These are phyloP conservation scores for Pollenia angustigena DNA, from an alignment of 2,888 invertebrate genomes.

Conservation along the genomic window DNA sequence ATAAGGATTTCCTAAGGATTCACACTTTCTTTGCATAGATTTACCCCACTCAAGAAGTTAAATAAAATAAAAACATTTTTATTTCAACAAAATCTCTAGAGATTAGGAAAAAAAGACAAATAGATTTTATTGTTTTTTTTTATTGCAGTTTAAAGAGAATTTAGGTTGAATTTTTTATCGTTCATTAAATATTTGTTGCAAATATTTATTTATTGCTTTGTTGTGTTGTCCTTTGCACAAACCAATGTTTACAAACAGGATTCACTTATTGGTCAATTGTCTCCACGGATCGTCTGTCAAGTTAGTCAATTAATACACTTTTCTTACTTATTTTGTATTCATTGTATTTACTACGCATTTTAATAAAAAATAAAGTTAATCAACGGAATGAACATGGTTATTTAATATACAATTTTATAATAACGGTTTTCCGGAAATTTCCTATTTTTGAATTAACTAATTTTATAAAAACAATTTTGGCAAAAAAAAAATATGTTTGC, in stretches of 20 bases:
- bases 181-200: conserved; percentile 52
- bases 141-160: conserved; percentile 34
- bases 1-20: conserved; percentile 64
- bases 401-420: too few species aligned
- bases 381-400: too few species aligned
- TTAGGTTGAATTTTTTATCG: conserved; percentile 25
- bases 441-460: too few species aligned
- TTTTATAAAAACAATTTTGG: too few species aligned
- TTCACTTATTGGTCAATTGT: conserved; percentile 41
- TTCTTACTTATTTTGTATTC: not conserved
- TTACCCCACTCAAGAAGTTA: not conserved
- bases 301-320: conserved; percentile 79
- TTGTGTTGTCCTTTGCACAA: not conserved
- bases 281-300: conserved; percentile 75
- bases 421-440: too few species aligned
- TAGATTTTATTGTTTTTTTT: conserved; percentile 51
- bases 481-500: too few species aligned
- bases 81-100: conserved; percentile 46
- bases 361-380: not conserved
- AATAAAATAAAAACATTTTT: conserved; percentile 23
- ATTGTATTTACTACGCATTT: not conserved
- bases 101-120: conserved; percentile 52
- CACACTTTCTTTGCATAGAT: conserved; percentile 54
- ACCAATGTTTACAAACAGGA: not conserved
- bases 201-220: conserved; percentile 63